Conservation (phyloP, 2,797 vertebrate genomes). For the Sebastes wilsoni region DNA sequence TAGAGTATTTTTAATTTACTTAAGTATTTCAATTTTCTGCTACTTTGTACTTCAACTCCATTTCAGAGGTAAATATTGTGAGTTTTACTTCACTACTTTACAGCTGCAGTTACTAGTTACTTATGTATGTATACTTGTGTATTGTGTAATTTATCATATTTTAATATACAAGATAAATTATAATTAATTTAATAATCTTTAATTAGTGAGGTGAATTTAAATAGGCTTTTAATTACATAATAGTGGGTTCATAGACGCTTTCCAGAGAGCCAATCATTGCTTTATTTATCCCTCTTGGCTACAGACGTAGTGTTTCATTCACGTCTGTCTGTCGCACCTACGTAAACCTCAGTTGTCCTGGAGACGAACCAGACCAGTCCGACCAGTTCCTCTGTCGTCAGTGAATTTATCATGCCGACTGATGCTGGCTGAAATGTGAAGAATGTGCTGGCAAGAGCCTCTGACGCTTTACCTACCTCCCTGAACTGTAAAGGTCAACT, state of each 20-base stretch:
- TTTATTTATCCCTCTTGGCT: neutral
- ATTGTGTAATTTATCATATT: neutral
- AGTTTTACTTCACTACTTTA: neutral
- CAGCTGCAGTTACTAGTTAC: neutral
- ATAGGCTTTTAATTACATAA: neutral
- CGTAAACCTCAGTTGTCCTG: conserved; percentile 3
- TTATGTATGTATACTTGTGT: neutral
- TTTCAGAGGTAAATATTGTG: neutral
- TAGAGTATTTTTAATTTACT: neutral
- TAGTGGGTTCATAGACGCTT: neutral
- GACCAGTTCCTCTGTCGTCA: conserved; percentile 65
- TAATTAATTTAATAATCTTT: neutral
- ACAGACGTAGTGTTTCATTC: neutral
- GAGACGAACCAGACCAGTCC: conserved; percentile 65
- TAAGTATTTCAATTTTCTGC: too few relatives aligned
- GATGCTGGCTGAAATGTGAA: conserved; percentile 53
- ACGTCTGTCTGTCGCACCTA: conserved; percentile 24
- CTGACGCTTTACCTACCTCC: conserved; percentile 1
- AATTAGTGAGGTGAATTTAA: neutral
- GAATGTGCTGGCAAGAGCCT: conserved; percentile 58
- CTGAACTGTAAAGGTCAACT: neutral
- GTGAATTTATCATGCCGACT: conserved; percentile 23
- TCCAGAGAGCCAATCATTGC: neutral
- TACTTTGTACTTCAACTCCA: neutral
- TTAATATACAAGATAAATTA: neutral